These are phyloP conservation scores for Drosophila yooni DNA, from an alignment of 2,888 invertebrate species.

Conservation along the genomic window DNA sequence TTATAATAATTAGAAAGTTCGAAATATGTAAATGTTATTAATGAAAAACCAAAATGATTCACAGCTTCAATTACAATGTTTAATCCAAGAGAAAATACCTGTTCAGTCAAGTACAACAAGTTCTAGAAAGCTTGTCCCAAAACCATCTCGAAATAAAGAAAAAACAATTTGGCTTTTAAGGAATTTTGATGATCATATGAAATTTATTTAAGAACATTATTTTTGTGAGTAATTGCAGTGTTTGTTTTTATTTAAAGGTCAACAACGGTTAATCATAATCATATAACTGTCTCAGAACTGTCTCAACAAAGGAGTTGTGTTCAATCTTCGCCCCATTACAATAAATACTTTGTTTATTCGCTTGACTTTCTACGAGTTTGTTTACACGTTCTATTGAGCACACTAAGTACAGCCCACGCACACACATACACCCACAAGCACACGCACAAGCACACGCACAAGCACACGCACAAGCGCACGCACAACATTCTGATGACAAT, in stretches of 20 bases:
- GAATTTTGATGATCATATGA: neutral
- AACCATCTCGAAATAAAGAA: neutral
- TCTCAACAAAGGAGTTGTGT: neutral
- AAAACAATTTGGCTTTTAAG: neutral
- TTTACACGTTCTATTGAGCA: conserved; percentile 30
- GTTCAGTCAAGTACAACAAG: neutral
- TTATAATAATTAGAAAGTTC: neutral
- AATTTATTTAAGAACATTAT: neutral
- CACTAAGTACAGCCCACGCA: conserved; percentile 31
- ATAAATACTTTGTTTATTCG: neutral
- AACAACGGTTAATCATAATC: neutral
- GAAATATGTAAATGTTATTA: neutral
- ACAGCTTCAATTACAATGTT: neutral
- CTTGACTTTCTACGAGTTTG: conserved; percentile 3
- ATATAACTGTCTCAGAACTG: neutral
- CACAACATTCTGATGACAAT: conserved; percentile 39
- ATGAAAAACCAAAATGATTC: neutral
- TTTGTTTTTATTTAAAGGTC: neutral
- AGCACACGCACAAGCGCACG: conserved; percentile 1
- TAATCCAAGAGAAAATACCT: neutral
- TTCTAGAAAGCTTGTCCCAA: neutral
- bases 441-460: too few relatives aligned
- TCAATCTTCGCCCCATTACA: neutral
- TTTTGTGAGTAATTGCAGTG: neutral
- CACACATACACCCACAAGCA: neutral